Evolutionary conservation across 2,797 vertebrate genomes (phyloP).

Genomic region (Tragelaphus oryx): DNA sequence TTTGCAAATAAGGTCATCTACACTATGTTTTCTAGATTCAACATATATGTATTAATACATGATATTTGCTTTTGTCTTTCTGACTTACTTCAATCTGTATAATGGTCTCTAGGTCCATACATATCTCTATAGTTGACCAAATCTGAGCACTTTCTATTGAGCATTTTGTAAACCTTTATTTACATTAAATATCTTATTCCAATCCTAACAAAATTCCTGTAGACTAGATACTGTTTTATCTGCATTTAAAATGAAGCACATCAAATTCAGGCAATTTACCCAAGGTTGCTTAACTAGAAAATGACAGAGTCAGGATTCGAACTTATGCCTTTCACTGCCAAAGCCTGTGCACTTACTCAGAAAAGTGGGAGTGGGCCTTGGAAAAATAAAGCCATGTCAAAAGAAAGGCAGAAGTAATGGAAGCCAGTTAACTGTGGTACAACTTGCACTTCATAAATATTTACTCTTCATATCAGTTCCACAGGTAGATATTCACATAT

Average conservation of each 20-base stretch:
- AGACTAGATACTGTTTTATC: background rate
- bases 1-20: background rate
- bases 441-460: background rate
- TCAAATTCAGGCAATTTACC: background rate
- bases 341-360: background rate
- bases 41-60: background rate
- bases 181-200: background rate
- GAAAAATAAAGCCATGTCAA: background rate
- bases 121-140: background rate
- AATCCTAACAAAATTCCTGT: background rate
- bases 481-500: background rate
- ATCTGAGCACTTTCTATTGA: background rate
- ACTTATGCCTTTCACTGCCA: background rate
- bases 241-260: background rate
- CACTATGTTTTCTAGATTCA: background rate
- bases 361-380: background rate
- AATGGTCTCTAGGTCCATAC: background rate
- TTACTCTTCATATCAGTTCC: background rate
- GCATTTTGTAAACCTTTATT: background rate
- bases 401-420: background rate
- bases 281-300: background rate
- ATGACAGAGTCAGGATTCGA: background rate
- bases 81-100: background rate
- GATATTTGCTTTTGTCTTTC: background rate
- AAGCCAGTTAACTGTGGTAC: background rate